Conservation (phyloP, 1,140 invertebrate species). For the Ceratina australensis region DNA sequence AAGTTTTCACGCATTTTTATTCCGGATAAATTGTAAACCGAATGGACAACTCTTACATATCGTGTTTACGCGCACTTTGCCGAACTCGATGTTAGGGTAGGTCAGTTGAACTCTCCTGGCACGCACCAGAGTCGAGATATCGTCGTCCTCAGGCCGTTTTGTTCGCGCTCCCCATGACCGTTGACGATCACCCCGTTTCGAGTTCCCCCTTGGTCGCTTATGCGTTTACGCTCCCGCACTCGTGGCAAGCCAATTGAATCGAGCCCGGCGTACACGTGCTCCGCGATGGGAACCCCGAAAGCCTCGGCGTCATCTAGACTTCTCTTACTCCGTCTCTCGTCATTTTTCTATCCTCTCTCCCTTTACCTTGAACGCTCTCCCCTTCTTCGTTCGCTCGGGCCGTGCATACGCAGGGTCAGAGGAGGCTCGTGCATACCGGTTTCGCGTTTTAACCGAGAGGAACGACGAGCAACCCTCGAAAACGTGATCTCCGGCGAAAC, state of each 20-base stretch:
- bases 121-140: not conserved
- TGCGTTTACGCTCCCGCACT: not conserved
- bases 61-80: not conserved
- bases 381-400: conserved; percentile 17
- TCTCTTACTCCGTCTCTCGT: conserved; percentile 7
- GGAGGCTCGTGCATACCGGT: conserved; percentile 41
- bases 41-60: not conserved
- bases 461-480: conserved; percentile 18
- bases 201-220: not conserved
- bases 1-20: too few relatives aligned
- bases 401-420: conserved; percentile 12
- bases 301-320: conserved; percentile 9
- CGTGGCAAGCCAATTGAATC: not conserved
- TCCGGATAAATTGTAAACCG: too few relatives aligned
- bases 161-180: conserved; percentile 14
- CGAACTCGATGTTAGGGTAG: conserved; percentile 27
- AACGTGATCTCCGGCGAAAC: conserved; percentile 51
- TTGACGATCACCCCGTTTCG: conserved; percentile 33
- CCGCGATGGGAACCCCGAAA: conserved; percentile 15
- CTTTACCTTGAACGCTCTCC: conserved; percentile 21
- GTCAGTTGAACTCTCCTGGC: conserved; percentile 14
- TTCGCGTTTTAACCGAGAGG: conserved; percentile 43
- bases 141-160: not conserved
- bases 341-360: conserved; percentile 7
- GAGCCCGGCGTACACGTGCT: not conserved